phyloP scores from a whole-genome alignment of 2,113 vertebrate species.

The Phodopus roborovskii region DNA sequence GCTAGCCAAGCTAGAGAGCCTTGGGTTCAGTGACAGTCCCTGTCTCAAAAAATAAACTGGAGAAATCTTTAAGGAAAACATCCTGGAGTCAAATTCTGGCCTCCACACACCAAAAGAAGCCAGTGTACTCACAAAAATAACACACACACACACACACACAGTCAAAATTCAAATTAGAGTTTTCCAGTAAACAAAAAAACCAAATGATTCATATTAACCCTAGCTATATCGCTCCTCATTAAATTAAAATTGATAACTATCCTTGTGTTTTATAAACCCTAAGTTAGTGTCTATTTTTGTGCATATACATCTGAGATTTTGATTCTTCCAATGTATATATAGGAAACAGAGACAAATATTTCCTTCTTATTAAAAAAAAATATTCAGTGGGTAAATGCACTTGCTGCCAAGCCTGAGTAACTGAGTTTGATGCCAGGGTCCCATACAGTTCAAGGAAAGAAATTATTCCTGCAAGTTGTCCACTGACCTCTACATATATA shows the following conservation, averaged over 20 bases:
- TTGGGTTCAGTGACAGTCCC: neutral
- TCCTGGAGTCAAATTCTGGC: neutral
- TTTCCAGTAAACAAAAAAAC: conserved; percentile 24
- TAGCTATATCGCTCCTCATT: neutral
- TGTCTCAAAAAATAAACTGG: neutral
- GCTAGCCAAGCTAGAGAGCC: neutral
- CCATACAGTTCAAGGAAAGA: neutral
- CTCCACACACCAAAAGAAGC: neutral
- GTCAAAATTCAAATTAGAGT: neutral
- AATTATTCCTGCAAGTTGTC: neutral
- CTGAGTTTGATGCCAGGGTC: neutral
- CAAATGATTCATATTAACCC: conserved; percentile 57
- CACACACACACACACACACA: neutral
- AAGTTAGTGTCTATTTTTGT: conserved; percentile 6
- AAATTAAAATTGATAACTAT: conserved; percentile 43
- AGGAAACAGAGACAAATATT: conserved; percentile 57
- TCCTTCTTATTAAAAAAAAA: neutral
- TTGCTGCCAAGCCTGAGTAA: neutral
- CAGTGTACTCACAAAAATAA: neutral
- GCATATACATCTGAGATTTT: neutral
- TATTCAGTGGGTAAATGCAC: too few species aligned
- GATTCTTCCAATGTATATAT: conserved; percentile 53
- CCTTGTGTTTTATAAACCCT: conserved; percentile 21
- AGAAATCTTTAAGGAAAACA: neutral
- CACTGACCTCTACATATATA: neutral